Base-by-base conservation (phyloP, 2,888 invertebrate species). In the Hemistola chrysoprasaria region DNA sequence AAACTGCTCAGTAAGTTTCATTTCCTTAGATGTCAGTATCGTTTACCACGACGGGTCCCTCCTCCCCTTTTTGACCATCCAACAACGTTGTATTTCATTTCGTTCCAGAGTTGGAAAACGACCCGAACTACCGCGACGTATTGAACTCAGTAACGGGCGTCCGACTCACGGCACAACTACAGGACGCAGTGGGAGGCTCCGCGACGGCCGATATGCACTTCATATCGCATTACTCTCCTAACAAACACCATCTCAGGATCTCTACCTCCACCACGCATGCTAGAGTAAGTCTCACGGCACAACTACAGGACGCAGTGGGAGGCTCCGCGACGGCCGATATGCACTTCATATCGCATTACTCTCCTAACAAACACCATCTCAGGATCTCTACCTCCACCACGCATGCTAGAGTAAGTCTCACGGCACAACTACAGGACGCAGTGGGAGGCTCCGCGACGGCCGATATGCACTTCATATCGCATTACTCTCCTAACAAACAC, bases 301-400 rank as follows among this genome's bases (percentile, higher is more conserved):
- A 90, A 49, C 92, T 95, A 53, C 82, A 88, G 22, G 95, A 96
- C 75, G 91, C 92, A 3, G 86, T 90, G 23, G 94, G 94, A 0
- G 91, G 92, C 47, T 89, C 90, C 40, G 93, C 95, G 0, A 81
- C 83, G 27, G 89, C 95, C 0, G 95, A 96, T 56, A 66, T 96
- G 33, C 78, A 94, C 23, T 86, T 96, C 54, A 80, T 95, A 16
- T 89, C 94, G 3, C 97, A 97, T 73, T 93, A 93, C 79, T 96
- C 97, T 35, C 95, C 94, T 0, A 90, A 92, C 49, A 92, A 95
- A 72, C 94, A 94, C 55, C 96, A 97, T 68, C 92, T 98, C 6
- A 94, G 96, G 67, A 93, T 98, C 9, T 90, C 93, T 3, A 97
- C 98, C 1, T 96, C 95, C 47, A 98, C 98, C 0, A 91, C 92